A percentile compares a stretch with the other conserved stretches of the same genome.
Evolutionary conservation across 2,113 vertebrate species (phyloP).

Genomic region (Eclectus roratus): DNA sequence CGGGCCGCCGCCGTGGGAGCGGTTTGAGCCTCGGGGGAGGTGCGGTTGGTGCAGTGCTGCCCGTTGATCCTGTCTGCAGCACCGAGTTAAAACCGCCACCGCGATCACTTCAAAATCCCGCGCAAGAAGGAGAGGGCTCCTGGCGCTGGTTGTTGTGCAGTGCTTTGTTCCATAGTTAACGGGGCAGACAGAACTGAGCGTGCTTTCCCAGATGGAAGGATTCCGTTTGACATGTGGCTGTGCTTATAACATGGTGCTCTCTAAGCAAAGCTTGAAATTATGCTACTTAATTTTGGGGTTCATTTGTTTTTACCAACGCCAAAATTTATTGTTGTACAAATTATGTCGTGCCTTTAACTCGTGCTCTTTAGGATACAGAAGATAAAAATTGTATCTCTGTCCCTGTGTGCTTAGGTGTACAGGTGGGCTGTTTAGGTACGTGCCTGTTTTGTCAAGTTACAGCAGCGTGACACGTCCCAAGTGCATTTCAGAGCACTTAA

Average conservation of each 20-base stretch:
- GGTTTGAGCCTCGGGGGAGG: background rate
- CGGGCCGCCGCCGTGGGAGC: background rate
- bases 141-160: accelerated
- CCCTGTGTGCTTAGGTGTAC: accelerated
- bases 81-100: accelerated
- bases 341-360: background rate
- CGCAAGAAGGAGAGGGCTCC: accelerated
- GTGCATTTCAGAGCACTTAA: background rate
- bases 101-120: accelerated
- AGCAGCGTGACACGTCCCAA: background rate
- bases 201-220: background rate
- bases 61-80: background rate
- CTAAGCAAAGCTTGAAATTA: accelerated
- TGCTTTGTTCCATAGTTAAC: accelerated
- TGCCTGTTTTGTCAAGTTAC: background rate
- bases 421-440: no score
- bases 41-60: background rate
- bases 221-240: accelerated
- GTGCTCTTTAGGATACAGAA: background rate
- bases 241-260: background rate
- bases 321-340: background rate
- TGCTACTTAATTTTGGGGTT: background rate
- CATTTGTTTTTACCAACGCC: background rate
- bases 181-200: accelerated
- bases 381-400: background rate